Base-by-base conservation (phyloP, 2,888 invertebrate genomes). In the Corythucha ciliata region DNA sequence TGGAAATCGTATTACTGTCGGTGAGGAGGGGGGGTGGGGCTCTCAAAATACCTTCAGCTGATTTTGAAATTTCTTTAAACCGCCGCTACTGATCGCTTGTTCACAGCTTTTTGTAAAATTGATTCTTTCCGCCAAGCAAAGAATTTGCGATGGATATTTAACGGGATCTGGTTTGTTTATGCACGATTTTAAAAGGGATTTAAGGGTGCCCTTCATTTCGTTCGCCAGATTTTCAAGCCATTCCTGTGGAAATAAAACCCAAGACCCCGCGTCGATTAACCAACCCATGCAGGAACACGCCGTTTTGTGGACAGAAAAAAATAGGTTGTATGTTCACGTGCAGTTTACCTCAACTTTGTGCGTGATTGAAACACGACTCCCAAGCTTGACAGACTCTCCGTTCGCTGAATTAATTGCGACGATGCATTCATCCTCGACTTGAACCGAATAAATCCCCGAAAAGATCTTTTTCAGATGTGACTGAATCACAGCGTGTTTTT, bases 401-500 rank as follows among this genome's bases (percentile, higher is more conserved):
- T 84, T 78, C 22, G 80, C 68, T 10, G 86, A 88, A 61, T 79
- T 79, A 67, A 91, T 79, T 1, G 83, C 80, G 2, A 76, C 72
- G 49, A 86, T 78, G 16, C 70, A 71, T 6, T 72, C 67, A 62
- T 75, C 66, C 67, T 76, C 79, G 60, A 92, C 81, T 37, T 78
- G 73, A 3, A 96, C 85, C 21, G 77, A 78, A 52, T 84, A 79
- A 50, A 90, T 82, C 1, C 92, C 92, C 25, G 93, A 90, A 69
- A 96, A 98, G 16, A 98, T 73, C 69, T 98, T 98, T 68, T 92
- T 92, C 59, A 98, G 76, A 68, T 99, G 97, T 0, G 83, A 78
- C 68, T 96, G 92, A 67, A 98, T 88, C 3, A 94, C 84, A 41
- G 78, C 77, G 54, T 87, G 86, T 61, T 90, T 90, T 0, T 87